Evolutionary conservation across 2,888 invertebrate species (phyloP).

Genomic region (Rhagonycha fulva): DNA sequence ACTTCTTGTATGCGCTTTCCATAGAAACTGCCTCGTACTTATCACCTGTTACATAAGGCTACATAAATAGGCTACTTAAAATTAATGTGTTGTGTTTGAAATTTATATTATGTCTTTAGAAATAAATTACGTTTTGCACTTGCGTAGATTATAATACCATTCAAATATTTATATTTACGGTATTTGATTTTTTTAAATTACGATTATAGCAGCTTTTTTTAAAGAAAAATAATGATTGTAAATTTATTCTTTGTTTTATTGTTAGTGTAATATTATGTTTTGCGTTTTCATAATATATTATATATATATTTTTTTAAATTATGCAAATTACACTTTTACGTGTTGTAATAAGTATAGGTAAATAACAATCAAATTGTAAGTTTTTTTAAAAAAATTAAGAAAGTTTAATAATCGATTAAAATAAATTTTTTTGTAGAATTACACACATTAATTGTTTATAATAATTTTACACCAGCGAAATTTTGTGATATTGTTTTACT

Average conservation of each 20-base stretch:
- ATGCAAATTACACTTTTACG: too few relatives aligned
- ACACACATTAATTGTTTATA: too few relatives aligned
- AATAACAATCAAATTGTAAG: too few relatives aligned
- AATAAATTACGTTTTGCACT: neutral
- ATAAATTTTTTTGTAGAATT: too few relatives aligned
- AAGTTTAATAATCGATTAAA: too few relatives aligned
- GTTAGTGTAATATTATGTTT: too few relatives aligned
- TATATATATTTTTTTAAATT: too few relatives aligned
- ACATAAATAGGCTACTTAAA: neutral
- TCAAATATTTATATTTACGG: neutral
- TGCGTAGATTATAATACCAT: neutral
- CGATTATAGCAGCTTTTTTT: neutral
- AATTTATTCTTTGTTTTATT: neutral
- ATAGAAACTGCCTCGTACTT: constrained; percentile 84
- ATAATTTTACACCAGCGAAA: too few relatives aligned
- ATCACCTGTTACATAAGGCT: constrained; percentile 65
- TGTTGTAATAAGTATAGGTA: too few relatives aligned
- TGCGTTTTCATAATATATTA: too few relatives aligned
- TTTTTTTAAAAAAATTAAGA: too few relatives aligned
- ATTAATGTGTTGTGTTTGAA: neutral
- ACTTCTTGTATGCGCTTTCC: constrained; percentile 86
- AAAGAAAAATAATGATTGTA: neutral
- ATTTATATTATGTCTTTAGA: neutral
- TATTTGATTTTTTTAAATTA: neutral
- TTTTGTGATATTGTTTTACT: too few relatives aligned